Evolutionary conservation across 64 coral and sea anemone genomes (phyloP).

Genomic region (Montipora efflorescens): DNA sequence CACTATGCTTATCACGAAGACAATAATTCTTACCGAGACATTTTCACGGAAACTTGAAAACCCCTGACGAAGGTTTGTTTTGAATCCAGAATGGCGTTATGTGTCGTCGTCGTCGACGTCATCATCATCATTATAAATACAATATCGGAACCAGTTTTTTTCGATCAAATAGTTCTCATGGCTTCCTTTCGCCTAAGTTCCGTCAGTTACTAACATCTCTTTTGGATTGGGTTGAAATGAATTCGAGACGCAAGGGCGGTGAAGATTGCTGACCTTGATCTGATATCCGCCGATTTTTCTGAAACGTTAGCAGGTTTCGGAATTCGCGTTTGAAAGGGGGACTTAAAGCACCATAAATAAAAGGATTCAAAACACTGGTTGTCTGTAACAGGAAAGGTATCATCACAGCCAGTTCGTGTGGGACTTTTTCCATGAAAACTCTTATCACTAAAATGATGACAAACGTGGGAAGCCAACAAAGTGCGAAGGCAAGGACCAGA

Average conservation of each 20-base stretch:
- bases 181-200: not conserved
- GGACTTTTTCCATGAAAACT: not conserved
- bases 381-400: slow-evolving; percentile 34
- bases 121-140: no score
- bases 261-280: not conserved
- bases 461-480: slow-evolving; percentile 40
- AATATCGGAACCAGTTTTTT: no score
- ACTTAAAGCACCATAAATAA: slow-evolving; percentile 40
- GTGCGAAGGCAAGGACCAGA: slow-evolving; percentile 10
- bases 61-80: no score
- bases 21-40: no score
- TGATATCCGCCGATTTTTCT: not conserved
- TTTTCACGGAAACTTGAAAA: no score
- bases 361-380: slow-evolving; percentile 23
- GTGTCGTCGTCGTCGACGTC: no score
- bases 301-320: not conserved
- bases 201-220: not conserved
- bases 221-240: not conserved
- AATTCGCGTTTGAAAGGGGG: slow-evolving; percentile 27
- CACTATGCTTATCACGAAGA: no score
- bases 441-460: slow-evolving; percentile 17
- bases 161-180: no score
- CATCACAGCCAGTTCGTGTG: slow-evolving; percentile 11
- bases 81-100: no score
- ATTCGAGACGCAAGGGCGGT: not conserved